A percentile compares a stretch with the other conserved stretches of the same genome.
Evolutionary conservation across 1,140 invertebrate species (phyloP).

Genomic region (Pogonomyrmex barbatus): DNA sequence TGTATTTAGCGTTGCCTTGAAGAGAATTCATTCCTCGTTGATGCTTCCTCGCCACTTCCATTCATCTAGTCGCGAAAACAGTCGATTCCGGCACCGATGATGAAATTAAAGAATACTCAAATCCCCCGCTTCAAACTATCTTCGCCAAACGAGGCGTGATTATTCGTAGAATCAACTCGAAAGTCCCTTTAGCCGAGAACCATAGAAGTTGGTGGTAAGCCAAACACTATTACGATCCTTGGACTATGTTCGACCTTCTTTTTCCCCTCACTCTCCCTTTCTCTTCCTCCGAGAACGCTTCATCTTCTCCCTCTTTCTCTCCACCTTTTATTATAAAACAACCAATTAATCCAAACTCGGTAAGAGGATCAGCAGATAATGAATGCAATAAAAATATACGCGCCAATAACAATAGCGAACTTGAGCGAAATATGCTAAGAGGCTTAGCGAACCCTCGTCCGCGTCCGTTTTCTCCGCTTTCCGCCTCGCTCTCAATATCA

Average conservation of each 20-base stretch:
- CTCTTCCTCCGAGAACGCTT: slow-evolving; percentile 24
- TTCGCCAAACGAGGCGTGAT: slow-evolving; percentile 75
- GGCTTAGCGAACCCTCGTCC: slow-evolving; percentile 77
- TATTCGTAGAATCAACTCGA: slow-evolving; percentile 77
- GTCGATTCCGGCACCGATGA: neutral
- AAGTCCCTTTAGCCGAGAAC: slow-evolving; percentile 73
- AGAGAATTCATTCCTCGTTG: neutral
- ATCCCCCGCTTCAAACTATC: slow-evolving; percentile 68
- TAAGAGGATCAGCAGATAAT: slow-evolving; percentile 84
- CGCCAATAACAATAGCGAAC: slow-evolving; percentile 78
- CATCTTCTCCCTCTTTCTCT: slow-evolving; percentile 39
- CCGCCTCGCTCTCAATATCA: slow-evolving; percentile 34
- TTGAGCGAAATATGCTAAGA: slow-evolving; percentile 81
- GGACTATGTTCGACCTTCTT: slow-evolving; percentile 29
- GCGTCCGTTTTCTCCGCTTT: slow-evolving; percentile 33
- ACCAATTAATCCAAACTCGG: slow-evolving; percentile 82
- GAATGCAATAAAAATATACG: slow-evolving; percentile 83
- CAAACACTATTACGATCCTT: slow-evolving; percentile 78
- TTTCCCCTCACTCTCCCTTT: slow-evolving; percentile 55
- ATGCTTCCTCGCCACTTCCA: neutral
- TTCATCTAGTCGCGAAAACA: neutral
- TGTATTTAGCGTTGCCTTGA: neutral
- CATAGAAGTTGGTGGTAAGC: slow-evolving; percentile 80
- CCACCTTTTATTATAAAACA: slow-evolving; percentile 74
- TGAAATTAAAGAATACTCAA: slow-evolving; percentile 74